Evolutionary conservation across 2,113 vertebrate species (phyloP).

Genomic region (Syrrhaptes paradoxus): DNA sequence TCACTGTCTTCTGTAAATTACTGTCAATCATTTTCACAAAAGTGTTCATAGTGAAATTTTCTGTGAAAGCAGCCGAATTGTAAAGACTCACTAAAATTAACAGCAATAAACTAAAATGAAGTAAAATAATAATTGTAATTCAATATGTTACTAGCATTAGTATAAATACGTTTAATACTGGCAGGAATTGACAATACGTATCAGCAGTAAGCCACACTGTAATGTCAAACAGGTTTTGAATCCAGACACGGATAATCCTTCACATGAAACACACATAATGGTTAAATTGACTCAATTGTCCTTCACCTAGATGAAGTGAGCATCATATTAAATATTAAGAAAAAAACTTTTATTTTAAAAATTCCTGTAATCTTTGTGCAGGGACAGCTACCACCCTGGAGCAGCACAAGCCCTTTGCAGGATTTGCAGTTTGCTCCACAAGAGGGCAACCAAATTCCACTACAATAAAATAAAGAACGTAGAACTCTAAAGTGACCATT

Average conservation of each 20-base stretch:
- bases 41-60: no score
- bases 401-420: neutral
- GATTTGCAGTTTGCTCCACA: slow-evolving; percentile 60
- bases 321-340: neutral
- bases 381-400: neutral
- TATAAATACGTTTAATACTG: neutral
- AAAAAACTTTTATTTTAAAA: neutral
- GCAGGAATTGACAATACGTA: neutral
- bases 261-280: neutral
- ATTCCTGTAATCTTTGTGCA: neutral
- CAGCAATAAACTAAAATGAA: neutral
- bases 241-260: neutral
- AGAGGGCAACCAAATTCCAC: slow-evolving; percentile 77
- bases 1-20: neutral
- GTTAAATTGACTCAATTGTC: neutral
- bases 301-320: neutral
- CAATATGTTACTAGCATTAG: neutral
- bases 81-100: neutral
- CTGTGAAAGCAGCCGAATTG: neutral
- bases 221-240: neutral
- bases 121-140: neutral
- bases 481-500: neutral
- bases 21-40: neutral
- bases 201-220: neutral
- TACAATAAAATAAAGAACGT: neutral